A percentile compares a stretch with the other conserved stretches of the same genome.
Conservation (phyloP, 2,888 invertebrate species). For the Agrochola lychnidis region DNA sequence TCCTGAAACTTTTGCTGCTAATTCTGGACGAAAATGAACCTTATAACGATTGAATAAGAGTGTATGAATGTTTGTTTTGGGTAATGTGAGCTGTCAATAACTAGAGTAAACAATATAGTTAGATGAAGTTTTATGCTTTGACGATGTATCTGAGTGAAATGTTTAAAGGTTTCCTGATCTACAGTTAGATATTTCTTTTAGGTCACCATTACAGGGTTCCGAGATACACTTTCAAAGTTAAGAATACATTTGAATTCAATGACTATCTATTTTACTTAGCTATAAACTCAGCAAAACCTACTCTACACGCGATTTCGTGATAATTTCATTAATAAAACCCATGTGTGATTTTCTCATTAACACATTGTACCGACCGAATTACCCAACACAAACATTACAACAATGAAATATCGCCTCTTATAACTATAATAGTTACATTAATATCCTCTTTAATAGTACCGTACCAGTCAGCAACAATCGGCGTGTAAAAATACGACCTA, state of each 20-base stretch:
- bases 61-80: conserved; percentile 14
- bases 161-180: conserved; percentile 6
- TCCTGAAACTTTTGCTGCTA: conserved; percentile 58
- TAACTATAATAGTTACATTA: conserved; percentile 68
- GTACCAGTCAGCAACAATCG: conserved; percentile 73
- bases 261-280: conserved; percentile 5
- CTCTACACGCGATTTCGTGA: conserved; percentile 10
- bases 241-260: background rate
- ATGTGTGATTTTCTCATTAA: conserved; percentile 52
- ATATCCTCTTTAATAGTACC: conserved; percentile 64
- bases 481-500: conserved; percentile 79
- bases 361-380: conserved; percentile 35
- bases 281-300: background rate
- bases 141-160: conserved; percentile 40
- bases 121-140: conserved; percentile 40
- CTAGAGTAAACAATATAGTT: conserved; percentile 60
- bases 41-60: conserved; percentile 24
- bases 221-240: background rate
- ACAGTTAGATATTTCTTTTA: background rate
- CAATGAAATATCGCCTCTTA: conserved; percentile 57
- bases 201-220: background rate
- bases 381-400: conserved; percentile 43
- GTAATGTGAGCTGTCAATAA: conserved; percentile 58
- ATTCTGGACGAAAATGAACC: conserved; percentile 45
- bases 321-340: conserved; percentile 49